Base-by-base conservation (phyloP, 2,888 invertebrate genomes). In the Acleris emargana region DNA sequence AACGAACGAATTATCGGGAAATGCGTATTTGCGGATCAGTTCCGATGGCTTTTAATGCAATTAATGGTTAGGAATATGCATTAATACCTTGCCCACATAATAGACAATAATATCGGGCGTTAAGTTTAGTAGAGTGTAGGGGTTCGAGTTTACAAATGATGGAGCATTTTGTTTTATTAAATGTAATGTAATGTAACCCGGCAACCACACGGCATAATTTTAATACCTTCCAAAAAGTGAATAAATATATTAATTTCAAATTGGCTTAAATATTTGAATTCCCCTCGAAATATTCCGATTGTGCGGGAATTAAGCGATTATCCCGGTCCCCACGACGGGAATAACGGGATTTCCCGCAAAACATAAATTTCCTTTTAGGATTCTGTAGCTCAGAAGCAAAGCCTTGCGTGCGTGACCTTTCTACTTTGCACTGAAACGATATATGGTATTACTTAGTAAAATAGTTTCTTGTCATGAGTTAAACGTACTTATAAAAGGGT, bases 341-440 rank as follows among this genome's bases (percentile, higher is more conserved):
- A 38, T 38, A 38, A 38, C 32, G 51, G 45, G 45, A 45, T 38
- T 38, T 42, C 9, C 20, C 43, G 51, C 47, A 38, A 66, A 57
- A 66, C 66, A 66, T 66, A 66, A 57, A 66, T 64, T 64, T 64
- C 60, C 60, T 66, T 57, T 66, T 57, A 60, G 61, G 60, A 57
- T 66, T 51, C 66, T 11, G 57, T 38, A 32, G 61, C 66, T 66
- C 51, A 57, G 51, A 57, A 47, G 51, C 49, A 43, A 58, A 47
- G 59, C 66, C 57, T 57, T 32, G 50, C 42, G 45, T 38, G 54
- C 55, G 60, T 61, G 66, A 66, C 57, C 60, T 55, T 55, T 54
- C 58, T 42, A 25, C 45, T 45, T 6, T 16, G 17, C 45, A 45
- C 45, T 17, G 5, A 6, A 45, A 17, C 16, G n/a, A 7, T 45